Base-by-base conservation (phyloP, 2,113 vertebrate genomes). In the Taxidea taxus region DNA sequence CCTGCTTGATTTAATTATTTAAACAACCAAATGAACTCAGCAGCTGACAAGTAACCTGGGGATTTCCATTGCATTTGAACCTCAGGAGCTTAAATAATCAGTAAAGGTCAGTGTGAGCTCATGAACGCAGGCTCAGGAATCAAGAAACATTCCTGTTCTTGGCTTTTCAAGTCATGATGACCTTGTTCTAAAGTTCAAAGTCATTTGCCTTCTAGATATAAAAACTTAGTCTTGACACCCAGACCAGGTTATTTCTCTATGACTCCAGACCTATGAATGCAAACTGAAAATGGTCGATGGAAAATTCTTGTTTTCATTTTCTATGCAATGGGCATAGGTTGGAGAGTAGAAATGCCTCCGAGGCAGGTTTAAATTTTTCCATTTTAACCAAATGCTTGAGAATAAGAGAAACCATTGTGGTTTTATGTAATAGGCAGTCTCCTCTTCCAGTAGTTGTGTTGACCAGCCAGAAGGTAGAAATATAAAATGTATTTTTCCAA, bases 111-210 rank as follows among this genome's bases (percentile, higher is more conserved):
- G 3, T 0, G 20, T 62, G 68, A 16, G n/a, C 18, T 42, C 14
- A 13, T 5, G 2, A 7, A 15, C 0, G 0, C 13, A 34, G 64
- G n/a, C 31, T 86, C 39, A 2, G 4, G 39, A n/a, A 13, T 47
- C 87, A 23, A 47, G 44, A 47, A 68, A 20, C 0, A 9, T 13
- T 18, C n/a, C 12, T 34, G 2, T 9, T 21, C 44, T 70, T 27
- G 66, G 74, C 39, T 78, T 87, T 68, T 84, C 31, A 1, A 34
- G 51, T 31, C 14, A 0, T 3, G 31, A 66, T 83, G n/a, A 85
- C 60, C 68, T 91, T 68, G 39, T 15, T 72, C 25, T 21, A 31
- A 54, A 72, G 31, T 37, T 47, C 27, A 20, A 72, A 72, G 66
- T 83, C 72, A 29, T 31, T 81, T 66, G 47, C 51, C 27, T 34